These are phyloP conservation scores for Montipora capricornis DNA, from an alignment of 64 coral and sea anemone genomes.

Conservation along the genomic window DNA sequence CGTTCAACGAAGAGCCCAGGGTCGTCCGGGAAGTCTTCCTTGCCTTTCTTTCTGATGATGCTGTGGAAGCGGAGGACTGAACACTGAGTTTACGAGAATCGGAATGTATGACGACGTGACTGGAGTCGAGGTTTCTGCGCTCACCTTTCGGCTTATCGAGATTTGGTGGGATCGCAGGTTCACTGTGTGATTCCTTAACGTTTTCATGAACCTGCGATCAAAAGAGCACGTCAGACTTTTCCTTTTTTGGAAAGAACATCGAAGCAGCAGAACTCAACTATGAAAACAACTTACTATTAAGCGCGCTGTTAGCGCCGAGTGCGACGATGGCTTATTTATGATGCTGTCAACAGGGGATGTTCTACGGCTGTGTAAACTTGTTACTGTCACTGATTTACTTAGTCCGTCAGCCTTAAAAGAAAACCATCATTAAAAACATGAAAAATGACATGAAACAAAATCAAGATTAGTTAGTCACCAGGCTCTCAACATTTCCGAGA, in stretches of 20 bases:
- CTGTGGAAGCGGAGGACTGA: conserved; percentile 20
- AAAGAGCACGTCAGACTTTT: neutral
- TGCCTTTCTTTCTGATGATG: conserved; percentile 26
- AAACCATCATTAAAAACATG: neutral
- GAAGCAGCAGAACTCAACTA: neutral
- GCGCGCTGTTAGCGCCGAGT: neutral
- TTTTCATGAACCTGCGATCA: neutral
- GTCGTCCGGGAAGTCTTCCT: conserved; percentile 1
- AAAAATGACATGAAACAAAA: neutral
- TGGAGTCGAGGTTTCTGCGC: neutral
- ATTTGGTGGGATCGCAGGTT: neutral
- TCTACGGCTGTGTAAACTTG: neutral
- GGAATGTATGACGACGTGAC: neutral
- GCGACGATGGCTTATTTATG: too few species aligned
- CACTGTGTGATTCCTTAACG: conserved; percentile 20
- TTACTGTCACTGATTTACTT: conserved; percentile 10
- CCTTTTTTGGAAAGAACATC: neutral
- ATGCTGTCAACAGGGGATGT: neutral
- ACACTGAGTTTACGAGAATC: conserved; percentile 32
- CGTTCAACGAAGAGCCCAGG: conserved; percentile 12
- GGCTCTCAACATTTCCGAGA: too few species aligned
- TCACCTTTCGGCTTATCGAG: neutral
- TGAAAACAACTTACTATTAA: conserved; percentile 4
- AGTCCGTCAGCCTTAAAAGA: neutral
- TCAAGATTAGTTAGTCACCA: too few species aligned